A percentile compares a stretch with the other conserved stretches of the same genome.
phyloP scores from a whole-genome alignment of 2,113 vertebrate genomes.

The Butorides virescens region DNA sequence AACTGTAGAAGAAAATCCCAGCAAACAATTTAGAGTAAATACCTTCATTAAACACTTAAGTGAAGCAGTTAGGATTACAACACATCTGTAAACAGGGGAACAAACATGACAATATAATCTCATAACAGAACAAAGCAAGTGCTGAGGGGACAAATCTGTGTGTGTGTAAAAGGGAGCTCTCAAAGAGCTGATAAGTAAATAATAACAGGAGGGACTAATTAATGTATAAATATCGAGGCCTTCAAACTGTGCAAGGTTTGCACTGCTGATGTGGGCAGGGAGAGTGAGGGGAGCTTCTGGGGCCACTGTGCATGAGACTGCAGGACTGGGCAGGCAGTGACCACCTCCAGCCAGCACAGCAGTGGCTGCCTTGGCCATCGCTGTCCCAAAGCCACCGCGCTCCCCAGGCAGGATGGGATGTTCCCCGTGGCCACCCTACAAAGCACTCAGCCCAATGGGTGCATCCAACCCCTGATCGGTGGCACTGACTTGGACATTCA shows the following conservation, averaged over 20 bases:
- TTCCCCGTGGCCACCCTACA: not conserved
- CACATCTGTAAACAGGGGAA: slow-evolving; percentile 6
- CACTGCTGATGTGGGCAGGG: not conserved
- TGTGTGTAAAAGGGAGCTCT: not conserved
- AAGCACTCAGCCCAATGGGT: fast-evolving
- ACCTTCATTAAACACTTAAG: slow-evolving; percentile 39
- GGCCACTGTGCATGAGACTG: fast-evolving
- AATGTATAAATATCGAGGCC: not conserved
- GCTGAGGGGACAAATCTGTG: not conserved
- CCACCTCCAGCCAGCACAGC: not conserved
- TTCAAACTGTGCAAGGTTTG: not conserved
- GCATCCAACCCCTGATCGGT: fast-evolving
- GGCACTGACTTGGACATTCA: not conserved
- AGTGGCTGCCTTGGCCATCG: not conserved
- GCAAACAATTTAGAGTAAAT: slow-evolving; percentile 44
- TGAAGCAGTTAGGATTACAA: slow-evolving; percentile 25
- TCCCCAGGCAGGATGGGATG: not conserved
- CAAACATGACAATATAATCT: not conserved
- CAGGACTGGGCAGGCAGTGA: not conserved
- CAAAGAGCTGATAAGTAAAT: not conserved
- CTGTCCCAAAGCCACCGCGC: not conserved
- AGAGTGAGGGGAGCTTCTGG: not conserved
- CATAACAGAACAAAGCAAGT: not conserved
- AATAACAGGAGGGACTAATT: not conserved
- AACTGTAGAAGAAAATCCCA: slow-evolving; percentile 20